Evolutionary conservation across 2,113 vertebrate species (phyloP), one percentile per base, ranked within the genome.

Genomic region (Argyrosomus japonicus): DNA sequence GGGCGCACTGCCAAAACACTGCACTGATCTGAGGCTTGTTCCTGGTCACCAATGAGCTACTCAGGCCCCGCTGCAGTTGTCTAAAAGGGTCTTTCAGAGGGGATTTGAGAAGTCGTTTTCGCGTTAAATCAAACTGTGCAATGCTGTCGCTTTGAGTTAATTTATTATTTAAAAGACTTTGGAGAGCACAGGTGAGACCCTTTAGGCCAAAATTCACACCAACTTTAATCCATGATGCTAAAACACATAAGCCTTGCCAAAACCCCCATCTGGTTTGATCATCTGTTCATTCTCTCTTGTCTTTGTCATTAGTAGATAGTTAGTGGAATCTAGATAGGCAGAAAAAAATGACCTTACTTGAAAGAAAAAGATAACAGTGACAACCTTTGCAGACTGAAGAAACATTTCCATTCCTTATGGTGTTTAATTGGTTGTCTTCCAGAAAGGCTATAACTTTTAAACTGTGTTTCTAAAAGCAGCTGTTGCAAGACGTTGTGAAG

Each of bases 1-100:
- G 84, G 87, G 86, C 90, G 68, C 83, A 79, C 81, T 81, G 88
- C 77, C 91, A 90, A 88, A 82, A 93, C 87, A 88, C 81, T 47
- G 79, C 79, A 83, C 70, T 91, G 85, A 82, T 77, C 53, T 87
- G 77, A 83, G 65, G 77, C 18, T 75, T 79, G 73, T 84, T 92
- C 84, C 90, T 27, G 56, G 87, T 91, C 92, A 79, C 48, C 92
- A 78, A 40, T 71, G 61, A 75, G 58, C 88, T 74, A 32, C 77
- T 92, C 78, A 85, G 29, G 90, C 84, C 64, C 89, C 78, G 72
- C 50, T 90, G 57, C 56, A 90, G 88, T 79, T 47, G 3, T 77
- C 86, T 91, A 91, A 92, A 95, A 75, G 53, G 68, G 89, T 91
- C 93, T 94, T 95, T 88, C 70, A 83, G 25, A 58, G 23, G 25